Evolutionary conservation across 2,113 vertebrate species (phyloP), one percentile per base, ranked within the genome.

Genomic region (Egretta garzetta): DNA sequence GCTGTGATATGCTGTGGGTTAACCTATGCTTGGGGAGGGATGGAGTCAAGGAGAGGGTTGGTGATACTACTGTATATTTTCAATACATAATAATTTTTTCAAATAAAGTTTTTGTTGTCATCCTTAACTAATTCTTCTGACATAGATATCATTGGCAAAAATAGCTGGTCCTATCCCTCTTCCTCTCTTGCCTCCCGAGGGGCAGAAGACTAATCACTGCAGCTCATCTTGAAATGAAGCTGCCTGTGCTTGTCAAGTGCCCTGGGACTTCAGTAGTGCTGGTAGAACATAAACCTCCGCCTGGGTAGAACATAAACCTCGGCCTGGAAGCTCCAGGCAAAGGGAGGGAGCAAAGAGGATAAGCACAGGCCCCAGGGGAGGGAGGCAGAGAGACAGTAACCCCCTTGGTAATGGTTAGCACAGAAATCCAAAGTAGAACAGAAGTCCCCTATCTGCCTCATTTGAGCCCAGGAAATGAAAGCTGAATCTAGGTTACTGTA

Each of bases 21-120:
- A 95, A 91, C 94, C 96, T 97, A 15, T 91, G 91, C 93, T 96
- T 83, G 93, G 87, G 90, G 90, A 94, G 74, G 72, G 90, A 43
- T 4, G 68, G 82, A 58, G 5, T 28, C 77, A 49, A 74, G 84
- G 90, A 81, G 92, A 68, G 93, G 64, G 92, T 30, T 82, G 80
- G 17, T 77, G 56, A 96, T 98, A 97, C 96, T 97, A 97, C 96
- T 98, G 98, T 98, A 97, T 98, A 98, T 98, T 98, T 98, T 98
- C 96, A 98, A 97, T 98, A 98, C 94, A 96, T 95, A 96, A 96
- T 97, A 96, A 96, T 97, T 98, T 98, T 98, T 98, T 97, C 97
- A 97, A 98, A 98, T 98, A 98, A 98, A 97, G 73, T 7, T 97
- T 97, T 98, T 98, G 84, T 93, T 97, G 96, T 95, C 88, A 95